A percentile compares a stretch with the other conserved stretches of the same genome.
These are phyloP conservation scores for Digitonthophagus gazella DNA, from an alignment of 2,888 invertebrate genomes.

Conservation along the genomic window DNA sequence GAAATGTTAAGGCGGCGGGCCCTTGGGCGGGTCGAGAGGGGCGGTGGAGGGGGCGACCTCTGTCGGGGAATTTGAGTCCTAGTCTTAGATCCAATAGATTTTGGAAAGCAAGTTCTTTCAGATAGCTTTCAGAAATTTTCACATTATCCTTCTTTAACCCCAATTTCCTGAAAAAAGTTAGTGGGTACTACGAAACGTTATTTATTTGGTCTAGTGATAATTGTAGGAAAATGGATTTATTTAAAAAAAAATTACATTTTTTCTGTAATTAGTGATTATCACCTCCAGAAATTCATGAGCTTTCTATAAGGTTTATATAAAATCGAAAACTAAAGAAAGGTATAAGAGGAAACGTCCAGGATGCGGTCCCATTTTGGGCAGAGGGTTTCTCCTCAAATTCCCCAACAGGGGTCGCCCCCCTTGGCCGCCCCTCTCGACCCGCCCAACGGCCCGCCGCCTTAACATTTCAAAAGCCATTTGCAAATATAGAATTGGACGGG, in stretches of 20 bases:
- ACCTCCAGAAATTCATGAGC: no score
- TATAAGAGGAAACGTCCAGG: background rate
- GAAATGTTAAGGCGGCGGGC: slow-evolving; percentile 35
- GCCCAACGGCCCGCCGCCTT: slow-evolving; percentile 20
- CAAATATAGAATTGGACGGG: slow-evolving; percentile 47
- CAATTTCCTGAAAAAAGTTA: no score
- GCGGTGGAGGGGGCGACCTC: background rate
- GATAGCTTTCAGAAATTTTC: no score
- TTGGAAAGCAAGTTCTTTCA: no score
- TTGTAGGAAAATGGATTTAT: no score
- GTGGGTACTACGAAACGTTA: no score
- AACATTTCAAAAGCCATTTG: slow-evolving; percentile 46
- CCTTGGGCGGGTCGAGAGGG: slow-evolving; percentile 16
- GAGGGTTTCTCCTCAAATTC: background rate
- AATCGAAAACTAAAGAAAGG: background rate
- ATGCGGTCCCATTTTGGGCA: background rate
- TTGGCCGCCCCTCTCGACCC: slow-evolving; percentile 15
- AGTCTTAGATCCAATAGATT: no score
- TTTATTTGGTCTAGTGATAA: no score
- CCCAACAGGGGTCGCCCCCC: background rate
- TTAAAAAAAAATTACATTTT: no score
- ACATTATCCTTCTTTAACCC: no score
- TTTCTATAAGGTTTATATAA: background rate
- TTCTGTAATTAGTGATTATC: no score
- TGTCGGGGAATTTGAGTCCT: background rate